Base-by-base conservation (phyloP, 2,888 invertebrate species). In the Halictus ligatus region DNA sequence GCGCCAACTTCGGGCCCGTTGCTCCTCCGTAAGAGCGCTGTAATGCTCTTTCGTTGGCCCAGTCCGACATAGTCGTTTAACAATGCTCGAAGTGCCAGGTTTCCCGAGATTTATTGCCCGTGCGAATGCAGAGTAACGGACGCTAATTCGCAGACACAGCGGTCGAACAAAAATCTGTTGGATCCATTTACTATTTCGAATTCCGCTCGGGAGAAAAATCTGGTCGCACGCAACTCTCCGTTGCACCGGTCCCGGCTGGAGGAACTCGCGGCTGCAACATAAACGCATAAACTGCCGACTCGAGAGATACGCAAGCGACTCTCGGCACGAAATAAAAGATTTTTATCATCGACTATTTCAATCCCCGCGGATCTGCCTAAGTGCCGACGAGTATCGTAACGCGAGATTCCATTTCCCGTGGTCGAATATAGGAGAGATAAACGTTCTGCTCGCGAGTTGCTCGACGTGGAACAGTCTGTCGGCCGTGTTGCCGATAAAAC, bases 401-500 rank as follows among this genome's bases (percentile, higher is more conserved):
- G 8, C n/a, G 18, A 35, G 40, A 13, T 67, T 64, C 5, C 8
- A 46, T 74, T 76, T 67, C 21, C 81, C 60, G n/a, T n/a, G 25
- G 25, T 60, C 60, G 25, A 40, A 21, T 25, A 58, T 21, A 58
- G 35, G 29, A 6, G 58, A 25, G 8, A 60, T 29, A 77, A 50
- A 82, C 67, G 50, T 40, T 67, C 35, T 40, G n/a, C n/a, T 78
- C 29, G 29, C 29, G 54, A 78, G 75, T 78, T 79, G 79, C 64
- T 73, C 67, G 50, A 83, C 29, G 75, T n/a, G 40, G 72, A 35
- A 35, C 83, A 73, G 29, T 43, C 67, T 71, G 72, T 72, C 81
- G 81, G 29, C 35, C 67, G 60, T 48, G 64, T 73, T 74, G 29
- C 73, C 75, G 77, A 73, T 81, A 86, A 88, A 88, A 79, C 80